Conservation (phyloP, 2,113 vertebrate species). For the Rhadina sibilatrix region DNA sequence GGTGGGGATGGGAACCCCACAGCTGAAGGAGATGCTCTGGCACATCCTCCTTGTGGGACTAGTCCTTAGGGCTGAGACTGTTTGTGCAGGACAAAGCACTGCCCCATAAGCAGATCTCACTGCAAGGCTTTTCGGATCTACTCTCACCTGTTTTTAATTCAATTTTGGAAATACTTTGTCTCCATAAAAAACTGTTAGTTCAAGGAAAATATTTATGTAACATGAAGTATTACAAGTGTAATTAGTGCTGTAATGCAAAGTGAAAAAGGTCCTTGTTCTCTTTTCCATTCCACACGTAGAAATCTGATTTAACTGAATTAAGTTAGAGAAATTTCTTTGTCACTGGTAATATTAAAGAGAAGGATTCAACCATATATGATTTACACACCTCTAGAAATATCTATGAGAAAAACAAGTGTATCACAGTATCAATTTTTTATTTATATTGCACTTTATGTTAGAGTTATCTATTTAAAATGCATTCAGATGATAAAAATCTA, state of each 20-base stretch:
- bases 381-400: not conserved
- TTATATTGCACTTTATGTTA: not conserved
- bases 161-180: not conserved
- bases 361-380: not conserved
- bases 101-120: not conserved
- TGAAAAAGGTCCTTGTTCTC: not conserved
- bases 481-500: not conserved
- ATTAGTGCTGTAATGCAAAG: not conserved
- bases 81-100: rapidly evolving
- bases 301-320: not conserved
- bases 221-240: not conserved
- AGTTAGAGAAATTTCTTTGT: not conserved
- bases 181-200: not conserved
- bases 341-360: not conserved
- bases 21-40: not conserved
- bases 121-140: not conserved
- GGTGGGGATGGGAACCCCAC: rapidly evolving
- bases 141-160: not conserved
- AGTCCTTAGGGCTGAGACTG: not conserved
- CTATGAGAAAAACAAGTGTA: not conserved
- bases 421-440: not conserved
- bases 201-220: not conserved
- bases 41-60: rapidly evolving
- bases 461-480: not conserved
- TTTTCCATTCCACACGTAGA: not conserved